phyloP scores from a whole-genome alignment of 1,140 invertebrate species.

The Euura lappo region DNA sequence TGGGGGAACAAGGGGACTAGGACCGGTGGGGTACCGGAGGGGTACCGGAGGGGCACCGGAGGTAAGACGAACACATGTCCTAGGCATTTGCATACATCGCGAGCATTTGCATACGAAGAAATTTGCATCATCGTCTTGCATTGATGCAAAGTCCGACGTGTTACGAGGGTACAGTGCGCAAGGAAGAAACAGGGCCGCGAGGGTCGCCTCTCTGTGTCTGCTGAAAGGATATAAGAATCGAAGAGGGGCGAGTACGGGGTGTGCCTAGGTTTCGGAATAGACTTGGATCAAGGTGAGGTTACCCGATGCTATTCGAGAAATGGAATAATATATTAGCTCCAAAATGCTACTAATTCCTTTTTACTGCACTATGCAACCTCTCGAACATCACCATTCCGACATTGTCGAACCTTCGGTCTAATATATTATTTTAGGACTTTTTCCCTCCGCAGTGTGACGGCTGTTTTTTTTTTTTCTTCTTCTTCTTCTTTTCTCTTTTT shows the following conservation, averaged over 20 bases:
- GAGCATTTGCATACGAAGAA: conserved; percentile 4
- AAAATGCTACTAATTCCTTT: conserved; percentile 5
- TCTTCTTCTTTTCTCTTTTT: neutral
- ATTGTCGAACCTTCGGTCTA: neutral
- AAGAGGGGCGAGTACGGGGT: neutral
- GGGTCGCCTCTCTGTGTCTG: neutral
- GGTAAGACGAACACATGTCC: conserved; percentile 3
- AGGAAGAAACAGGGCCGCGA: neutral
- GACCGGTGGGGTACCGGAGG: neutral
- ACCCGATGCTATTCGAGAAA: neutral
- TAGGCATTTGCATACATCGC: conserved; percentile 5
- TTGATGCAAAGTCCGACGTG: neutral
- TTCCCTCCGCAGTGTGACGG: neutral
- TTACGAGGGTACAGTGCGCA: neutral
- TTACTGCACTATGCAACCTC: neutral
- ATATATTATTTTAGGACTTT: conserved; percentile 1
- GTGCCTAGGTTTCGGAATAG: neutral
- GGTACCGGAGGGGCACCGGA: too few relatives aligned
- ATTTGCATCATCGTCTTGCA: conserved; percentile 1
- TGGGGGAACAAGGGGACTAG: neutral
- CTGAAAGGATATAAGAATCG: conserved; percentile 1
- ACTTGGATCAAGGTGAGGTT: neutral
- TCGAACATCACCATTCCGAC: neutral
- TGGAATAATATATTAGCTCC: neutral
- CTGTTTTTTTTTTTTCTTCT: neutral